phyloP scores from a whole-genome alignment of 1,140 invertebrate species.

The Saccostrea cuccullata region DNA sequence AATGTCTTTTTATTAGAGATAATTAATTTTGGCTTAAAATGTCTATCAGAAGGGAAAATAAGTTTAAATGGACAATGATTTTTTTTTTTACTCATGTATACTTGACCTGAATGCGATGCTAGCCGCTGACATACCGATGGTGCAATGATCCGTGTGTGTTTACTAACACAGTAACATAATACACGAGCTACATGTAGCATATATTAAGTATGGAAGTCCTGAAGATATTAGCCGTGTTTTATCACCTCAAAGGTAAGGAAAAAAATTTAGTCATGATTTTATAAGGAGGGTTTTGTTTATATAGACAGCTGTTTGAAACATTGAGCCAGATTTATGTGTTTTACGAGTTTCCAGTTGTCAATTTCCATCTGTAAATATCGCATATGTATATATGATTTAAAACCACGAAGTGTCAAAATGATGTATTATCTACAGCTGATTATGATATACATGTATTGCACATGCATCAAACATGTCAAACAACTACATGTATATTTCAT shows the following conservation, averaged over 20 bases:
- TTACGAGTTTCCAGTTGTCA: neutral
- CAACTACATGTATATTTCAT: neutral
- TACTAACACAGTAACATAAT: slow-evolving; percentile 20
- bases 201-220: neutral
- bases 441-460: neutral
- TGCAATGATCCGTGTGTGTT: slow-evolving; percentile 12
- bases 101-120: neutral
- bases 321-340: neutral
- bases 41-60: neutral
- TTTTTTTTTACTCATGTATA: neutral
- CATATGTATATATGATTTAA: neutral
- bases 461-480: neutral
- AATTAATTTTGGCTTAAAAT: neutral
- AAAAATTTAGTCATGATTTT: neutral
- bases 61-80: neutral
- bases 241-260: neutral
- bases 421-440: neutral
- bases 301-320: neutral
- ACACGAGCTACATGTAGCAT: neutral
- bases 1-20: too few species aligned
- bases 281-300: neutral
- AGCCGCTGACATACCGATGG: neutral
- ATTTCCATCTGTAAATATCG: neutral
- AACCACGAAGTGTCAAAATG: neutral
- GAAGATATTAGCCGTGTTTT: neutral